phyloP scores from a whole-genome alignment of 2,113 vertebrate species.

The Nothoprocta perdicaria region DNA sequence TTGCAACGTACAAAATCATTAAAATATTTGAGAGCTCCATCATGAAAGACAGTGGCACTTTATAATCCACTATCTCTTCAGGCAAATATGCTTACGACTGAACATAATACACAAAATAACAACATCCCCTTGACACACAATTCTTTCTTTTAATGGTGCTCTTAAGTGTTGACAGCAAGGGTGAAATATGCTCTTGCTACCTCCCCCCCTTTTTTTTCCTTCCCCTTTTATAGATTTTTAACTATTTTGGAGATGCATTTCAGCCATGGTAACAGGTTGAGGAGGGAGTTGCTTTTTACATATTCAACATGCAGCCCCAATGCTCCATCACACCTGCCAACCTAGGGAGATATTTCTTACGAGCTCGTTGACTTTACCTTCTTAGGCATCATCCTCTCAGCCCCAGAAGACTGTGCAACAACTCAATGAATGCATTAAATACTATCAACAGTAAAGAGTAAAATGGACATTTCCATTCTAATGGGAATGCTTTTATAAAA shows the following conservation, averaged over 20 bases:
- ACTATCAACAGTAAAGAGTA: neutral
- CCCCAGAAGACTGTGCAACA: neutral
- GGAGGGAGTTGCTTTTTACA: neutral
- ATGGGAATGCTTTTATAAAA: neutral
- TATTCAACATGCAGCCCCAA: neutral
- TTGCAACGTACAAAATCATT: constrained; percentile 79
- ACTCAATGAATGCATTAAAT: neutral
- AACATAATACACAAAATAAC: constrained; percentile 77
- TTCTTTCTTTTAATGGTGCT: constrained; percentile 70
- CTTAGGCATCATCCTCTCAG: neutral
- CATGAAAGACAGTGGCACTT: constrained; percentile 77
- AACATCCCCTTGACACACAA: constrained; percentile 73
- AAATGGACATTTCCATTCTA: neutral
- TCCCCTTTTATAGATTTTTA: constrained; percentile 32
- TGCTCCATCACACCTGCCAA: neutral
- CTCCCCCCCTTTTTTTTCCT: neutral
- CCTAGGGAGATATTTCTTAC: neutral
- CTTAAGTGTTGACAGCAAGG: constrained; percentile 72
- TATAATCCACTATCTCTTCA: constrained; percentile 79
- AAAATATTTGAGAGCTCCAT: constrained; percentile 79
- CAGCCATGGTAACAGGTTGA: neutral
- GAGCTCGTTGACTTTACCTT: neutral
- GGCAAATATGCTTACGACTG: constrained; percentile 78
- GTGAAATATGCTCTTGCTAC: constrained; percentile 66
- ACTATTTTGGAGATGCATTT: constrained; percentile 55